Base-by-base conservation (phyloP, 2,797 vertebrate species). In the Telmatherina bonti region DNA sequence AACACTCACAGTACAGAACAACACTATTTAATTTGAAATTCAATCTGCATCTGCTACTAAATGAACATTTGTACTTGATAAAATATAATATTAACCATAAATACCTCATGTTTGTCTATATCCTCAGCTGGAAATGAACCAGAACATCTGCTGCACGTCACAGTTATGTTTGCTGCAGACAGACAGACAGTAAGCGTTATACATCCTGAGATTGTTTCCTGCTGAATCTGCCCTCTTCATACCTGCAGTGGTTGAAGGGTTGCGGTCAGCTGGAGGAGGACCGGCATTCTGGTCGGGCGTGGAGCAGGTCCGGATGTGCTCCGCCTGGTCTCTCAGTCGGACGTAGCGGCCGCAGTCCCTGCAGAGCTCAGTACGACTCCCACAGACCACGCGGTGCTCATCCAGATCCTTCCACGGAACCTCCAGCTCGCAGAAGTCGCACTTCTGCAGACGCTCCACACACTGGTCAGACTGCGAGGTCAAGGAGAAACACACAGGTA, bases 351-450 rank as follows among this genome's bases (percentile, higher is more conserved):
- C 35, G 6, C 96, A 95, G 71, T 92, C 86, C 7, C 16, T 26
- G 86, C 95, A 96, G 36, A 15, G 62, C 68, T 94, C 89, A 0
- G 92, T 95, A 36, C 83, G 91, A 79, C 88, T 93, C 52, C 94
- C 91, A 1, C 95, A 96, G 22, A 18, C 35, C 74, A 70, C 12
- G 1, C 63, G 5, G 27, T 97, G 96, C 0, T 86, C 47, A 0
- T 75, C 72, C 76, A 96, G 82, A 30, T 76, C 29, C 43, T 57
- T 85, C 74, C 85, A 82, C 0, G 89, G 79, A 61, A 96, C 16
- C 11, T 91, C 85, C 73, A 96, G 83, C 16, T 95, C 63, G 1
- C 96, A 96, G 89, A 93, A 95, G 38, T 38, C 55, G 66, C 96
- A 96, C 31, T 29, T 18, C 51, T 38, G 30, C 6, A 79, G 54